A percentile compares a stretch with the other conserved stretches of the same genome.
Conservation (phyloP, 2,888 invertebrate species). For the Drosophila subquinaria region DNA sequence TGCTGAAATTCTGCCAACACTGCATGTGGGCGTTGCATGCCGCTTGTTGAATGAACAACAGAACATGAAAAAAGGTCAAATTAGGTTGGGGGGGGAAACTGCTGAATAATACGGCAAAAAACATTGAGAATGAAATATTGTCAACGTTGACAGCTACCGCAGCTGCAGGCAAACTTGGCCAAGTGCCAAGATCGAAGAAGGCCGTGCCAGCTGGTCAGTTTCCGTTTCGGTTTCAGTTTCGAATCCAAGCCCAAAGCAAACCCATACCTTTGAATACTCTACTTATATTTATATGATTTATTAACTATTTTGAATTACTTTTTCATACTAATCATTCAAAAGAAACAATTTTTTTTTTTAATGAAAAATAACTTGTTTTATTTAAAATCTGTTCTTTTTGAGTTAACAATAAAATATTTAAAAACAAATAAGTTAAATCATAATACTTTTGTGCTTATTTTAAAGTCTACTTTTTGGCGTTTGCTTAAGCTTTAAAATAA, state of each 20-base stretch:
- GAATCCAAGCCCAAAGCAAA: conserved; percentile 2
- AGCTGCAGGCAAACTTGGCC: conserved; percentile 56
- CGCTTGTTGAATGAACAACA: conserved; percentile 41
- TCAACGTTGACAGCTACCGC: conserved; percentile 68
- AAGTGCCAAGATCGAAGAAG: conserved; percentile 49
- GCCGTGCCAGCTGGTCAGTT: conserved; percentile 30
- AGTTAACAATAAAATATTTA: not conserved
- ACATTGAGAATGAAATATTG: conserved; percentile 56
- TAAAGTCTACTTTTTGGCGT: conserved; percentile 54
- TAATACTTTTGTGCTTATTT: conserved; percentile 1
- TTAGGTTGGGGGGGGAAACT: not conserved
- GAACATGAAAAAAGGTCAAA: conserved; percentile 7
- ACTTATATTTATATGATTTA: not conserved
- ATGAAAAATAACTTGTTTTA: too few relatives aligned
- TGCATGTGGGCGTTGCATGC: conserved; percentile 16
- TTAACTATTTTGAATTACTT: not conserved
- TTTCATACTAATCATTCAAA: not conserved
- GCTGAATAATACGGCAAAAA: conserved; percentile 13
- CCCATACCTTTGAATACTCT: too few relatives aligned
- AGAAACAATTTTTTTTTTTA: too few relatives aligned
- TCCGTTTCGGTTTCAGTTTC: conserved; percentile 6
- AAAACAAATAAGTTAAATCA: not conserved
- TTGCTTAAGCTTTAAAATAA: not conserved
- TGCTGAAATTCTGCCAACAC: not conserved
- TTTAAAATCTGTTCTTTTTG: too few relatives aligned